Evolutionary conservation across 2,113 vertebrate species (phyloP), one percentile per base, ranked within the genome.

Genomic region (Ellobius talpinus): DNA sequence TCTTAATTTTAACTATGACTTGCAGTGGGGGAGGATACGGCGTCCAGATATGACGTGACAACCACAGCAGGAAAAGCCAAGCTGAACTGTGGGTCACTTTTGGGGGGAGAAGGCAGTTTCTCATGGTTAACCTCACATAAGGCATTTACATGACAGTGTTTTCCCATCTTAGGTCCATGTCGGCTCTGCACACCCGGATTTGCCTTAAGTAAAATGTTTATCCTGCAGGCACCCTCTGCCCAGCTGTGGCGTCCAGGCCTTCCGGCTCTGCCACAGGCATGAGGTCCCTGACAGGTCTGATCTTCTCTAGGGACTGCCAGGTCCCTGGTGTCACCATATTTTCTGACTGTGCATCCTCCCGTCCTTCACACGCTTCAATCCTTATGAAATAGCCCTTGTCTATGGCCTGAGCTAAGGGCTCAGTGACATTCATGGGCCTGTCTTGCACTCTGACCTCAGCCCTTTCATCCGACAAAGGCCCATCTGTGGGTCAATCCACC

Each of bases 41-140:
- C 76, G 92, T 93, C 88, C 96, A 76, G 92, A 90, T 93, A 86
- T 76, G 36, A 93, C 68, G 47, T 21, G 47, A 8, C 82, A 66
- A 85, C 70, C 23, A 29, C 84, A 45, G 86, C 93, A 92, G 68
- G 55, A 91, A 92, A 70, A 42, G 47, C 50, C 63, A 68, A 95
- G 63, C 84, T 12, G 17, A 79, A 77, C 23, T 39, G 7, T 55
- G 33, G 73, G 78, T 47, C 42, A 19, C 94, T 91, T 95, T 84
- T 90, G 92, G 87, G 74, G 58, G 58, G 58, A 90, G 82, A 89
- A 95, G 87, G 68, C 68, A 87, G 24, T 63, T 96, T 95, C 86
- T 89, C 82, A 91, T 1, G 5, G 87, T 21, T 68, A 82, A 92
- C 16, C 58, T 58, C 29, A 26, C 2, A 16, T 0, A 7, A 93